These are phyloP conservation scores for Exocentrus adspersus DNA, from an alignment of 2,888 invertebrate genomes.

Conservation along the genomic window DNA sequence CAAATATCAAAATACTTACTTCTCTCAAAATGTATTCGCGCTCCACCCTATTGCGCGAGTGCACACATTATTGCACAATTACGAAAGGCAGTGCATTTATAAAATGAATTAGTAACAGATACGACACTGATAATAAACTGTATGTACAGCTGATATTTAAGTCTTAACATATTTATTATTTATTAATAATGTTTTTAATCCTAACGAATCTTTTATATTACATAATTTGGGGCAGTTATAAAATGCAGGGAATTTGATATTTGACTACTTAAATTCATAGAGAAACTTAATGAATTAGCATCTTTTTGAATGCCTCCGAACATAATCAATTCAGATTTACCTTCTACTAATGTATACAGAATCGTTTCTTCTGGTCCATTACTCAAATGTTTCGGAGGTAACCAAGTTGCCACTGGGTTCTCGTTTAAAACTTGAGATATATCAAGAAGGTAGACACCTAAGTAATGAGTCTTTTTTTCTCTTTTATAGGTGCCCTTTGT, in stretches of 20 bases:
- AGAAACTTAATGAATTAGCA: conserved; percentile 67
- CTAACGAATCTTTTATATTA: conserved; percentile 65
- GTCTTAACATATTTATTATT: too few species aligned
- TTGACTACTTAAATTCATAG: conserved; percentile 69
- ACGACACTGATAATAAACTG: too few species aligned
- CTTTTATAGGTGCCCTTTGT: conserved; percentile 49
- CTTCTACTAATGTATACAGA: conserved; percentile 88
- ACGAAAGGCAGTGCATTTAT: too few species aligned
- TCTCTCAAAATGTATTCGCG: too few species aligned
- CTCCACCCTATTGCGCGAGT: too few species aligned
- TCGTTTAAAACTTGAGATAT: conserved; percentile 76
- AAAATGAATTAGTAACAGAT: too few species aligned
- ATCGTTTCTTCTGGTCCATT: conserved; percentile 85
- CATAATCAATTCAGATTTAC: conserved; percentile 91
- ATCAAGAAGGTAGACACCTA: conserved; percentile 88
- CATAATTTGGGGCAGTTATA: conserved; percentile 76
- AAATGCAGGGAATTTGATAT: conserved; percentile 83
- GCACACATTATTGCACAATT: too few species aligned
- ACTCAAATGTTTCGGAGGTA: conserved; percentile 71
- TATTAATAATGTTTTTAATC: too few species aligned
- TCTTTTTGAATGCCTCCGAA: conserved; percentile 96
- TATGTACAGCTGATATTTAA: too few species aligned
- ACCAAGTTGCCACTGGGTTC: conserved; percentile 75
- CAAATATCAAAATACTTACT: too few species aligned
- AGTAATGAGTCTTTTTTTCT: conserved; percentile 54